These are phyloP conservation scores for Latrodectus elegans DNA, from an alignment of 2,888 invertebrate species.

Conservation along the genomic window DNA sequence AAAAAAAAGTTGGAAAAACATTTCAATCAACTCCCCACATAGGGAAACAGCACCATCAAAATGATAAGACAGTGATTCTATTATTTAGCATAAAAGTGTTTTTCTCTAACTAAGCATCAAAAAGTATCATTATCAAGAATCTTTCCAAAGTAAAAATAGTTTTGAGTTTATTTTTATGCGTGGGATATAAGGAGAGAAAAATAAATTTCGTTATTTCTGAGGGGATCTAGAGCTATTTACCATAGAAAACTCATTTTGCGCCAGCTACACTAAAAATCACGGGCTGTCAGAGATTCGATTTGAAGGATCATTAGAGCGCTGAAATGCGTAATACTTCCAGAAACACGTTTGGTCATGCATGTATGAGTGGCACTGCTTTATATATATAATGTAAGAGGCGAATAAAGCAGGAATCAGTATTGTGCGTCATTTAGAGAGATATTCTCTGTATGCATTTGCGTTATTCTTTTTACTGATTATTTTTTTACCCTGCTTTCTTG, in stretches of 20 bases:
- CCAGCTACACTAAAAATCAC: conserved; percentile 11
- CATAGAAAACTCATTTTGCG: conserved; percentile 45
- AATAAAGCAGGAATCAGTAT: neutral
- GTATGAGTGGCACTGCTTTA: conserved; percentile 7
- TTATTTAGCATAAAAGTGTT: too few relatives aligned
- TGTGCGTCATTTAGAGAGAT: conserved; percentile 13
- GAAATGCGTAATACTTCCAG: conserved; percentile 6
- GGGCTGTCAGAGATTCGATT: conserved; percentile 24
- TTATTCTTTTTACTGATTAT: too few relatives aligned
- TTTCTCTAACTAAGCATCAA: neutral
- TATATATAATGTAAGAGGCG: conserved; percentile 4
- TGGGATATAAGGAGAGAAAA: neutral
- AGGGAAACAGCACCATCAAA: too few relatives aligned
- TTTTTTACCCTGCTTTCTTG: too few relatives aligned
- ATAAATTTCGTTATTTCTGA: neutral
- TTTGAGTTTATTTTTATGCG: neutral
- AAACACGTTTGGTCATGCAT: conserved; percentile 5
- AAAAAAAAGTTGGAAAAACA: too few relatives aligned
- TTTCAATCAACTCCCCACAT: too few relatives aligned
- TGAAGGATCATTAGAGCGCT: conserved; percentile 35
- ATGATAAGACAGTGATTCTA: too few relatives aligned
- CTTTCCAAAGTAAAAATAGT: neutral
- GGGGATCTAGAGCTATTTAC: conserved; percentile 19
- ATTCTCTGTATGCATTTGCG: neutral
- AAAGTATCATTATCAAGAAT: neutral